Conservation (phyloP, 2,797 vertebrate species). For the Knipowitschia caucasica region DNA sequence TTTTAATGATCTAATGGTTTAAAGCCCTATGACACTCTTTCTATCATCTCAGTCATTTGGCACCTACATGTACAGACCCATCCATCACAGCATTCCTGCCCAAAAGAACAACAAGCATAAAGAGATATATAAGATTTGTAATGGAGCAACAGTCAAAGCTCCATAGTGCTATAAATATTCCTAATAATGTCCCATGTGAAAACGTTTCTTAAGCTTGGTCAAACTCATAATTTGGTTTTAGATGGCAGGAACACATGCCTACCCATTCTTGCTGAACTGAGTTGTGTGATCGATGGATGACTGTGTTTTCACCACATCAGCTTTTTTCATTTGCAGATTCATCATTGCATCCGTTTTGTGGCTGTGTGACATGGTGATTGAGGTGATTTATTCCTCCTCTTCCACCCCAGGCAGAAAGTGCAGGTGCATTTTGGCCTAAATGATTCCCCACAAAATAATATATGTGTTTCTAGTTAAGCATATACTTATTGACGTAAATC, state of each 20-base stretch:
- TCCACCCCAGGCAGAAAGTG: conserved; percentile 21
- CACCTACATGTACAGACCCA: conserved; percentile 32
- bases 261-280: conserved; percentile 9
- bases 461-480: no score
- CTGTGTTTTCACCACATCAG: conserved; percentile 34
- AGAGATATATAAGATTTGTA: conserved; percentile 55
- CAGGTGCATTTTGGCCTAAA: conserved; percentile 17
- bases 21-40: conserved; percentile 22
- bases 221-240: no score
- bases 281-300: conserved; percentile 17
- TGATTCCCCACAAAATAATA: conserved; percentile 8
- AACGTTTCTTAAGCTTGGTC: neutral
- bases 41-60: conserved; percentile 47
- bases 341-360: conserved; percentile 35
- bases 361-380: conserved; percentile 26
- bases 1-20: conserved; percentile 1
- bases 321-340: conserved; percentile 29
- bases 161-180: conserved; percentile 5
- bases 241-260: neutral
- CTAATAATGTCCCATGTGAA: neutral
- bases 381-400: conserved; percentile 40
- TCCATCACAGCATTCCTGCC: conserved; percentile 56
- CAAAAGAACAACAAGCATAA: conserved; percentile 56
- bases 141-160: conserved; percentile 46
- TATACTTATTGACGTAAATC: neutral